These are phyloP conservation scores for Drosophila silvestris DNA, from an alignment of 2,888 invertebrate species.

Conservation along the genomic window DNA sequence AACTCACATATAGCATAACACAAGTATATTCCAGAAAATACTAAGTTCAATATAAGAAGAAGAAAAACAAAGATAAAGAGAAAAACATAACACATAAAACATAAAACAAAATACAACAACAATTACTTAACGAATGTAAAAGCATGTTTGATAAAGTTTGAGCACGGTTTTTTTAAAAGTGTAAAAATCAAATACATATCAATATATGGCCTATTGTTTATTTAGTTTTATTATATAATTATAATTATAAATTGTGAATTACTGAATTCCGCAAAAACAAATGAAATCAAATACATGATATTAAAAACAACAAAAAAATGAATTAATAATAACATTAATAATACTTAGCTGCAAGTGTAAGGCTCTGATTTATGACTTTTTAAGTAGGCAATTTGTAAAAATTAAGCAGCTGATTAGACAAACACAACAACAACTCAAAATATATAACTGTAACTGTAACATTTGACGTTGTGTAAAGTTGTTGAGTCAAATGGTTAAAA, in stretches of 20 bases:
- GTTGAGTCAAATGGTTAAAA: slow-evolving; percentile 34
- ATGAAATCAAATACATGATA: neutral
- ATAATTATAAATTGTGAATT: slow-evolving; percentile 45
- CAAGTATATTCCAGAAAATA: slow-evolving; percentile 21
- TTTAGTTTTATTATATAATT: slow-evolving; percentile 74
- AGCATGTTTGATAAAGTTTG: slow-evolving; percentile 62
- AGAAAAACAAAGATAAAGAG: neutral
- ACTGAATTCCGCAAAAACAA: slow-evolving; percentile 12
- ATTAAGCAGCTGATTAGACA: slow-evolving; percentile 55
- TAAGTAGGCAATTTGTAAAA: slow-evolving; percentile 79
- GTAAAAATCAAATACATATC: slow-evolving; percentile 85
- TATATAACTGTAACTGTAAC: slow-evolving; percentile 35
- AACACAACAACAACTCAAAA: slow-evolving; percentile 23
- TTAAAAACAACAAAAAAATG: neutral
- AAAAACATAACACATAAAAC: slow-evolving; percentile 11
- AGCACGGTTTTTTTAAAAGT: slow-evolving; percentile 78
- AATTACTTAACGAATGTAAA: slow-evolving; percentile 49
- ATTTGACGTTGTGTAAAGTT: slow-evolving; percentile 36
- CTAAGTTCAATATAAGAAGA: slow-evolving; percentile 30
- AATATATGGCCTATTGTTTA: slow-evolving; percentile 84
- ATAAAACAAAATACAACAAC: slow-evolving; percentile 15
- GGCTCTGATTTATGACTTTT: slow-evolving; percentile 74
- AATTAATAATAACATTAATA: slow-evolving; percentile 35
- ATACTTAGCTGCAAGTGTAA: slow-evolving; percentile 53
- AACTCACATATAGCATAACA: slow-evolving; percentile 37